A percentile compares a stretch with the other conserved stretches of the same genome.
These are phyloP conservation scores for Falco cherrug DNA, from an alignment of 2,797 vertebrate genomes.

Conservation along the genomic window DNA sequence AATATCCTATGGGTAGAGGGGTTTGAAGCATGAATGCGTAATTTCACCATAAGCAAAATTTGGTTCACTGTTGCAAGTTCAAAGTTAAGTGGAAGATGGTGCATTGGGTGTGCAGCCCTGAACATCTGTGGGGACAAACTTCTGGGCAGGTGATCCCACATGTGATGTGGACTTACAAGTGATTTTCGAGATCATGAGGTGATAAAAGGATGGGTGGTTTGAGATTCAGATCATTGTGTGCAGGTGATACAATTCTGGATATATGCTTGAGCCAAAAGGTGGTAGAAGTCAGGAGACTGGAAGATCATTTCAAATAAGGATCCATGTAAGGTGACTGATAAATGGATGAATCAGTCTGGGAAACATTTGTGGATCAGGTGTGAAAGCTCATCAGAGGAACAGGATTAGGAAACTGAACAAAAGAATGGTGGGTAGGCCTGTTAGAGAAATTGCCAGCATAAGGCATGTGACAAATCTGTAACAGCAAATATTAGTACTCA, in stretches of 20 bases:
- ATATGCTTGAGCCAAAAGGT: not conserved
- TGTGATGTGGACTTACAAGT: not conserved
- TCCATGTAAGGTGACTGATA: not conserved
- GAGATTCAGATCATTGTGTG: not conserved
- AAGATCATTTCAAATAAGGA: not conserved
- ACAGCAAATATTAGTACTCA: not conserved
- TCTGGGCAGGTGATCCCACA: not conserved
- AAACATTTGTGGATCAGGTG: not conserved
- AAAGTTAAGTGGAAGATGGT: not conserved
- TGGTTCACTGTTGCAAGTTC: not conserved
- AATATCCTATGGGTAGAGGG: not conserved
- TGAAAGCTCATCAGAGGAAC: not conserved
- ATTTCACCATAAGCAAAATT: not conserved
- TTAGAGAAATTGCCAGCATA: not conserved
- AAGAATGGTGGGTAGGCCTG: not conserved
- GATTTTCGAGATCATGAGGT: not conserved
- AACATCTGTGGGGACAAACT: not conserved
- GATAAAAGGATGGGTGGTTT: not conserved
- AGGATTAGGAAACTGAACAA: not conserved
- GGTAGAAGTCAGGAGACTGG: not conserved
- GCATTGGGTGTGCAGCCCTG: not conserved
- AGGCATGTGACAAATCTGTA: not conserved
- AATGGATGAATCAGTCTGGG: not conserved
- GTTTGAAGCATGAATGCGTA: not conserved
- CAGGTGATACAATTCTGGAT: not conserved